Evolutionary conservation across 2,888 invertebrate genomes (phyloP), one percentile per base, ranked within the genome.

Genomic region (Mayetiola destructor): DNA sequence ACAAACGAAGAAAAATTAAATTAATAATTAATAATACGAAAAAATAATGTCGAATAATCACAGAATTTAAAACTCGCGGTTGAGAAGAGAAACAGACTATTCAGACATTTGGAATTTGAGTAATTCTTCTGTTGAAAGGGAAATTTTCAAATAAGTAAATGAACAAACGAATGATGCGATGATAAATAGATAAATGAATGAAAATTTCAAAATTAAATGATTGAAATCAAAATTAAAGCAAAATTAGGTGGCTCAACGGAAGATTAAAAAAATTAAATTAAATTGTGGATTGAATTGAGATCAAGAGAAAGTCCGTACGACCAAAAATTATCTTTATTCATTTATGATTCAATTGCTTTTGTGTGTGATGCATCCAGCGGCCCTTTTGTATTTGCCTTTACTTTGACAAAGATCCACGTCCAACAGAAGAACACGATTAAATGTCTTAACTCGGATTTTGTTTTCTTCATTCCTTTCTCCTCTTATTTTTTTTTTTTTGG

Each of bases 251-350:
- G 27, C 27, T 14, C 27, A 48, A 48, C 23, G 42, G 8, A 12
- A n/a, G 23, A n/a, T 27, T n/a, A 2, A 48, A n/a, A n/a, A 48
- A 27, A 27, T 9, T n/a, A n/a, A n/a, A n/a, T n/a, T n/a, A n/a
- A n/a, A n/a, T n/a, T n/a, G n/a, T n/a, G n/a, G n/a, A n/a, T 2
- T n/a, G 14, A 27, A 27, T 27, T 48, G 48, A 48, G 48, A 48
- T 48, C 48, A 48, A 48, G 27, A 16, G 48, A 48, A 48, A 48
- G 48, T 48, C 48, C 23, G 16, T 27, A 27, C 23, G 48, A 27
- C 23, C 29, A 48, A 48, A 48, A n/a, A 27, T 48, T 48, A 8
- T 32, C 48, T 48, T 48, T 48, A 48, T 48, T 48, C 16, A 48
- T 10, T n/a, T 21, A 21, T 42, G 42, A 23, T 21, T 42, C 23